phyloP scores from a whole-genome alignment of 2,888 invertebrate genomes.

The Fragum fragum region DNA sequence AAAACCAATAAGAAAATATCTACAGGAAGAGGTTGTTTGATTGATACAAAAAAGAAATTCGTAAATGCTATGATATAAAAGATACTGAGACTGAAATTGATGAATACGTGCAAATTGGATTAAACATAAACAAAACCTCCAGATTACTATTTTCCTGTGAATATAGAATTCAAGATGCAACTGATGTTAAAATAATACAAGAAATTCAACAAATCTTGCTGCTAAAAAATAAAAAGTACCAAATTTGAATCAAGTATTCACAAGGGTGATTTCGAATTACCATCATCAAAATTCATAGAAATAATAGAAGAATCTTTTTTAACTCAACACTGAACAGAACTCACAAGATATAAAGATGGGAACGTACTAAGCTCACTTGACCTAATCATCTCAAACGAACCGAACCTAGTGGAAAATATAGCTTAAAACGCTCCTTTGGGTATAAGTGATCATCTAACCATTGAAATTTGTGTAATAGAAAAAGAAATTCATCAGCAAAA shows the following conservation, averaged over 20 bases:
- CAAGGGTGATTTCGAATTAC: background rate
- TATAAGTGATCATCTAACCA: background rate
- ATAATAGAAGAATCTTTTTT: background rate
- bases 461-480: background rate
- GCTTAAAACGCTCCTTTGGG: constrained; percentile 3
- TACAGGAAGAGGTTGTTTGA: constrained; percentile 11
- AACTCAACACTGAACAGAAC: background rate
- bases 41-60: background rate
- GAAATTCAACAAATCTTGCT: background rate
- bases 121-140: background rate
- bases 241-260: background rate
- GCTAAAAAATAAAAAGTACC: background rate
- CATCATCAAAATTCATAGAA: background rate
- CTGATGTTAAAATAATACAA: background rate
- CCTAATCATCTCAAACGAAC: background rate
- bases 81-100: background rate
- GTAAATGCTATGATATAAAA: background rate
- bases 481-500: background rate
- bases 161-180: background rate
- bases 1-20: background rate
- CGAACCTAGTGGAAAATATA: background rate
- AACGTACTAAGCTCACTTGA: background rate
- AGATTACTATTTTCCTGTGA: background rate
- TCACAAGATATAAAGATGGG: background rate
- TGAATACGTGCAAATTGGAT: background rate